phyloP scores from a whole-genome alignment of 2,113 vertebrate species.

The Archilochus colubris region DNA sequence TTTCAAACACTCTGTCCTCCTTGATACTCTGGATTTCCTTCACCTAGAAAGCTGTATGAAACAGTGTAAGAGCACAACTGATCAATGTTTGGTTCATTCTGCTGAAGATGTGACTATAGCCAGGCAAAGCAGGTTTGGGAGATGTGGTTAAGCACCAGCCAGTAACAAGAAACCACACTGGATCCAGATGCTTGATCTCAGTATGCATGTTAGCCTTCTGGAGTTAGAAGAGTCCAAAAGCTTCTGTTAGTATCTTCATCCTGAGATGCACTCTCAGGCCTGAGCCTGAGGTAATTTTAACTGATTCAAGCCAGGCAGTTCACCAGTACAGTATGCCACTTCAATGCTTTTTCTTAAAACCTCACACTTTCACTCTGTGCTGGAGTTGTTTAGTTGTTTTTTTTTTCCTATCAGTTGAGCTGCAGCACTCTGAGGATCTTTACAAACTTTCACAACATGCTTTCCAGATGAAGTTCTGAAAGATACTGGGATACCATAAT shows the following conservation, averaged over 20 bases:
- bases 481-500: background rate
- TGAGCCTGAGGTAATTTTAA: background rate
- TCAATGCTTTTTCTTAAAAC: background rate
- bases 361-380: background rate
- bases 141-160: background rate
- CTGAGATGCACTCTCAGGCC: background rate
- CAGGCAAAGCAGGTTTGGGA: background rate
- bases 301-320: background rate
- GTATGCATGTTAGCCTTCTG: background rate
- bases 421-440: background rate
- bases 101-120: background rate
- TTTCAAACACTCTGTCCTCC: no score
- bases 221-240: background rate
- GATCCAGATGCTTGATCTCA: background rate
- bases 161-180: background rate
- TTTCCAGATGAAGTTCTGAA: background rate
- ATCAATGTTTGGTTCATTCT: background rate
- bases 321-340: background rate
- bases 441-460: background rate
- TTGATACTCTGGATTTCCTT: background rate
- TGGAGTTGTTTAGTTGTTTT: background rate
- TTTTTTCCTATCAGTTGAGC: background rate
- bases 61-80: background rate
- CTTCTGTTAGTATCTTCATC: background rate
- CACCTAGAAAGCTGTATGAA: background rate